phyloP scores from a whole-genome alignment of 2,797 vertebrate genomes.

The Sebastes wilsoni region DNA sequence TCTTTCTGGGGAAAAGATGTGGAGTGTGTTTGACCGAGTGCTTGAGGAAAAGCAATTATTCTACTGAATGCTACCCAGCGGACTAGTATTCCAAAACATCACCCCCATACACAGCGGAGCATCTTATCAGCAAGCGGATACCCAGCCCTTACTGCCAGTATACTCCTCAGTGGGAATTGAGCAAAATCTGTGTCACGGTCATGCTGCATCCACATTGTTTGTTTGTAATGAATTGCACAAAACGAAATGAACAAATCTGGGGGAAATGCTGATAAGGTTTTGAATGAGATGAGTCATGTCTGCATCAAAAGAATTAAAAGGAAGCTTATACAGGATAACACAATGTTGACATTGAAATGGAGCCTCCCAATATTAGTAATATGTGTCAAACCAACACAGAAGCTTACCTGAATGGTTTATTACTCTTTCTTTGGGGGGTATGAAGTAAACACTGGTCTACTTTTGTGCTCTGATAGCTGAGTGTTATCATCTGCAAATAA shows the following conservation, averaged over 20 bases:
- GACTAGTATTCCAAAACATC: background rate
- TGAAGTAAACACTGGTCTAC: background rate
- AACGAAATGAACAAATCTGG: conserved; percentile 14
- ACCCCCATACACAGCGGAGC: background rate
- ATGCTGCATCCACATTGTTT: conserved; percentile 8
- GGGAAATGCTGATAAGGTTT: background rate
- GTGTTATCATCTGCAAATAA: background rate
- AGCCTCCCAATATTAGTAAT: background rate
- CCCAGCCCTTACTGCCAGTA: conserved; percentile 31
- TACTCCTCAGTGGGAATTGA: background rate
- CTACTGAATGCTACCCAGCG: background rate
- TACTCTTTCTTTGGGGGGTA: background rate
- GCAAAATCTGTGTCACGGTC: background rate
- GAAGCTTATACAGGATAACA: background rate
- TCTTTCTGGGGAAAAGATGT: background rate
- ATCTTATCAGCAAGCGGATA: conserved; percentile 16
- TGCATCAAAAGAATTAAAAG: background rate
- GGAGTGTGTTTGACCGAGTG: background rate
- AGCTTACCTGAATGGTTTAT: background rate
- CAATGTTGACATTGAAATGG: background rate
- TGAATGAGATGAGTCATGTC: conserved; percentile 2
- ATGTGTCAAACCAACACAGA: background rate
- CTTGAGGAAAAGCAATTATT: conserved; percentile 14
- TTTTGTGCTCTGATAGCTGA: background rate
- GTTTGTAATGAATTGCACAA: conserved; percentile 33